phyloP scores from a whole-genome alignment of 2,113 vertebrate genomes.

The Arothron firmamentum region DNA sequence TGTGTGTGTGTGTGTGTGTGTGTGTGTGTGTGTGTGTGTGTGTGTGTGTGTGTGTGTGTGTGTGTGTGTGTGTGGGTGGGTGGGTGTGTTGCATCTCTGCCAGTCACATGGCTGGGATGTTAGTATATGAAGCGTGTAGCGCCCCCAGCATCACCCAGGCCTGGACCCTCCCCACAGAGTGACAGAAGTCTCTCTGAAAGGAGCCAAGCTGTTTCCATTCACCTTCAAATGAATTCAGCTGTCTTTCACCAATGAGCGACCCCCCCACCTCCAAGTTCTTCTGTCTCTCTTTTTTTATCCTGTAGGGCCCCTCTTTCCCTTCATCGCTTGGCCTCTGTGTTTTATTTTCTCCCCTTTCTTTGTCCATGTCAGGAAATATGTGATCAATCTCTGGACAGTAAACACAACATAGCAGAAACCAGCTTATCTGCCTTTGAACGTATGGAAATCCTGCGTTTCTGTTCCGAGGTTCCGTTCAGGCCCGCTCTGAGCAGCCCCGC shows the following conservation, averaged over 20 bases:
- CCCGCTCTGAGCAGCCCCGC: too few relatives aligned
- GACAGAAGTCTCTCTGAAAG: slow-evolving; percentile 39
- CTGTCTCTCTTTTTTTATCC: not conserved
- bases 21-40: slow-evolving; percentile 2
- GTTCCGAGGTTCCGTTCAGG: too few relatives aligned
- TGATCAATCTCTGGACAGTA: not conserved
- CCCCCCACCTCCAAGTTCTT: not conserved
- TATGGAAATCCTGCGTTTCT: too few relatives aligned
- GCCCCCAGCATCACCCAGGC: slow-evolving; percentile 11
- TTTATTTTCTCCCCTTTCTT: not conserved
- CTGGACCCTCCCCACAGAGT: not conserved
- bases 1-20: slow-evolving; percentile 7
- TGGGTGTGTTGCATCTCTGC: slow-evolving; percentile 3
- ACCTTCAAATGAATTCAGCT: slow-evolving; percentile 49
- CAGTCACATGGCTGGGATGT: slow-evolving; percentile 19
- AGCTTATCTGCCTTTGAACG: too few relatives aligned
- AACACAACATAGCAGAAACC: too few relatives aligned
- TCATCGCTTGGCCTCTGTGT: not conserved
- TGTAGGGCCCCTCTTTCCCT: not conserved
- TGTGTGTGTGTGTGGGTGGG: slow-evolving; percentile 3
- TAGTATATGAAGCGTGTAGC: slow-evolving; percentile 54
- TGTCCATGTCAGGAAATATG: not conserved
- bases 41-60: slow-evolving; percentile 1
- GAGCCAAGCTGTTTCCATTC: slow-evolving; percentile 56
- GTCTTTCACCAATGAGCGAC: slow-evolving; percentile 15